These are phyloP conservation scores for Drosophila willistoni DNA, from an alignment of 1,140 invertebrate species.

Conservation along the genomic window DNA sequence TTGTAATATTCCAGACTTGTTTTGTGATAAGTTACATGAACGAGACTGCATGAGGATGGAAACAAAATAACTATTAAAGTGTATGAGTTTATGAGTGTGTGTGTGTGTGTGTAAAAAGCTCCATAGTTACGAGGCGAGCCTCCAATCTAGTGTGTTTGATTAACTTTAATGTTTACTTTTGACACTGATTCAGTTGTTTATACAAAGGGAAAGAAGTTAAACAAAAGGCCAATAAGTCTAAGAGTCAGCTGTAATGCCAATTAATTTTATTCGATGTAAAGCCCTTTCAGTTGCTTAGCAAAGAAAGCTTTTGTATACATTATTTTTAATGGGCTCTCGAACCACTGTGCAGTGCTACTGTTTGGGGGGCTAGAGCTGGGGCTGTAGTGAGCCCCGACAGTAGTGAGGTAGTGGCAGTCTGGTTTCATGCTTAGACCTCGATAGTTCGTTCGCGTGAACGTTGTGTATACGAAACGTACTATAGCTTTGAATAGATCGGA, in stretches of 20 bases:
- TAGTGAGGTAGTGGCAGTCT: constrained; percentile 47
- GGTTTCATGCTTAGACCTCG: constrained; percentile 59
- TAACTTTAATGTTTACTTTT: neutral
- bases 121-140: neutral
- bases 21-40: neutral
- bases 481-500: constrained; percentile 44
- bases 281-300: neutral
- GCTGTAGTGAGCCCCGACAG: constrained; percentile 36
- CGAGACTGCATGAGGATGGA: neutral
- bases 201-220: neutral
- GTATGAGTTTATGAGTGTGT: neutral
- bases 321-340: neutral
- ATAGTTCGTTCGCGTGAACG: constrained; percentile 52
- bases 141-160: neutral
- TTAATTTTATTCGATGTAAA: neutral
- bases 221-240: neutral
- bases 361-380: constrained; percentile 31
- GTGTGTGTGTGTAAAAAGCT: constrained; percentile 4
- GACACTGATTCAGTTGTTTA: neutral
- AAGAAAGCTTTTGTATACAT: neutral
- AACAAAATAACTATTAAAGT: neutral
- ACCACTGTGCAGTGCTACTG: constrained; percentile 19
- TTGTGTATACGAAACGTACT: constrained; percentile 1
- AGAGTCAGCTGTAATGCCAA: neutral
- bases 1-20: neutral